Evolutionary conservation across 2,888 invertebrate genomes (phyloP).

Genomic region (Bimastos eiseni): DNA sequence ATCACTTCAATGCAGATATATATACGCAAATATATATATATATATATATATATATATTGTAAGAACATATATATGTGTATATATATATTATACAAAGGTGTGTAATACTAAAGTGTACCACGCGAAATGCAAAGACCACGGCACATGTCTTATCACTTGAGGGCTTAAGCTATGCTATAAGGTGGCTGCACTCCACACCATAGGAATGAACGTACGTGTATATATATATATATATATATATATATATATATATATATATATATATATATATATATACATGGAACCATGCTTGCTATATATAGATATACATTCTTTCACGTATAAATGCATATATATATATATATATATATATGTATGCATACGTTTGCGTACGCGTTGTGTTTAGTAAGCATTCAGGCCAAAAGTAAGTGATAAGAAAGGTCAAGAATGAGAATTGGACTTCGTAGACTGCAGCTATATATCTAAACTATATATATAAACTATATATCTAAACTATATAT

Average conservation of each 20-base stretch:
- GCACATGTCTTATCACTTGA: conserved; percentile 13
- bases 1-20: background rate
- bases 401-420: background rate
- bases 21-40: background rate
- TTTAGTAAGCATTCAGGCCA: background rate
- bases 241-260: background rate
- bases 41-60: background rate
- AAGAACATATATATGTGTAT: background rate
- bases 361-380: background rate
- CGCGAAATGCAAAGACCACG: conserved; percentile 4
- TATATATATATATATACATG: no score
- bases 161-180: background rate
- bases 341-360: background rate
- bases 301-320: background rate
- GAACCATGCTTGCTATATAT: no score
- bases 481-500: no score
- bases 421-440: background rate
- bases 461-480: no score
- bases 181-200: background rate
- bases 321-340: background rate
- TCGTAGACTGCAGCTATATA: background rate
- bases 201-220: background rate
- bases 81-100: background rate
- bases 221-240: background rate
- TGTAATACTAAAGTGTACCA: background rate